A percentile compares a stretch with the other conserved stretches of the same genome.
Conservation (phyloP, 1,140 invertebrate species). For the Harpegnathos saltator region DNA sequence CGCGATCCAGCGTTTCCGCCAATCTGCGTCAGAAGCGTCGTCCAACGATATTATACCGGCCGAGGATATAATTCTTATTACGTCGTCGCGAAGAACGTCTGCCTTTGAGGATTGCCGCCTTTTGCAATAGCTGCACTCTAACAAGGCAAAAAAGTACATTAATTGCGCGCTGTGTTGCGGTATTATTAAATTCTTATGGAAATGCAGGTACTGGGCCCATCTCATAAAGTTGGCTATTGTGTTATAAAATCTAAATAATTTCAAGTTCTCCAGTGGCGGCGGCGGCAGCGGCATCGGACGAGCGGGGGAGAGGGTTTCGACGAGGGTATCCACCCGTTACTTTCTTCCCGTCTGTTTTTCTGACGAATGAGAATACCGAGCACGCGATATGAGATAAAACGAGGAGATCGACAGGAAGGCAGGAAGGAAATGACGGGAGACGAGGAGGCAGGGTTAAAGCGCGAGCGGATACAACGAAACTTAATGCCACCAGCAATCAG, state of each 20-base stretch:
- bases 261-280: conserved; percentile 74
- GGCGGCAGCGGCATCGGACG: not conserved
- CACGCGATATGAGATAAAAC: not conserved
- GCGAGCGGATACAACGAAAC: conserved; percentile 46
- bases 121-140: conserved; percentile 68
- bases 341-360: conserved; percentile 28
- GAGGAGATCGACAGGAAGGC: not conserved
- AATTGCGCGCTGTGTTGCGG: conserved; percentile 84
- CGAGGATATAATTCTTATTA: conserved; percentile 74
- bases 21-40: conserved; percentile 60
- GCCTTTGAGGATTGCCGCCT: conserved; percentile 70
- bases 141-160: conserved; percentile 85
- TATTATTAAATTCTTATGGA: conserved; percentile 86
- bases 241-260: conserved; percentile 86
- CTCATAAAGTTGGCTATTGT: conserved; percentile 85
- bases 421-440: conserved; percentile 24
- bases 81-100: conserved; percentile 58
- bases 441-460: conserved; percentile 25
- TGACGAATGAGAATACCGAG: conserved; percentile 49
- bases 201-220: conserved; percentile 76
- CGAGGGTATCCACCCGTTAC: not conserved
- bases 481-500: conserved; percentile 75
- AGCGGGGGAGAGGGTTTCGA: not conserved
- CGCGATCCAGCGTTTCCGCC: conserved; percentile 60
- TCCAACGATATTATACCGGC: conserved; percentile 65